phyloP scores from a whole-genome alignment of 1,140 invertebrate species.

The Ceratina calcarata region DNA sequence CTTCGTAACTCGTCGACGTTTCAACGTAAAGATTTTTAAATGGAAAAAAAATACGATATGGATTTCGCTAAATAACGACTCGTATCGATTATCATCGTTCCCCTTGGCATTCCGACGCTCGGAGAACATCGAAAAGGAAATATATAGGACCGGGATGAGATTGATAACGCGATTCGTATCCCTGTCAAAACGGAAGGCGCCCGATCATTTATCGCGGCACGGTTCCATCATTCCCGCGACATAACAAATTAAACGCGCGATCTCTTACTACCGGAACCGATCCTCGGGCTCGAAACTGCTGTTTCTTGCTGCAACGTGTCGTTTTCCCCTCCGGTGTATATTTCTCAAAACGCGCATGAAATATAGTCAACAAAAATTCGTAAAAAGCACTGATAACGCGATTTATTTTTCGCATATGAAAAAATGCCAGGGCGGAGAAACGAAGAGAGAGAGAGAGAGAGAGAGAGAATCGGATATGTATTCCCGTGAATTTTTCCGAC shows the following conservation, averaged over 20 bases:
- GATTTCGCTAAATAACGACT: too few relatives aligned
- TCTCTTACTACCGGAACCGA: neutral
- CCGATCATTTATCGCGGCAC: neutral
- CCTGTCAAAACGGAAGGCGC: slow-evolving; percentile 1
- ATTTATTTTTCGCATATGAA: neutral
- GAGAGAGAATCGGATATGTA: neutral
- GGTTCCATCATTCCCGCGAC: neutral
- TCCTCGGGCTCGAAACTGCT: neutral
- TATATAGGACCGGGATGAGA: neutral
- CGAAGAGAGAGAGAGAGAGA: too few relatives aligned
- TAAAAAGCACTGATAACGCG: neutral
- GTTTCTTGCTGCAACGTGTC: neutral
- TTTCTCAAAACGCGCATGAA: too few relatives aligned
- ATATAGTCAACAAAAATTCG: neutral
- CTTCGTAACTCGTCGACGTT: too few relatives aligned
- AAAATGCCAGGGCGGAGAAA: too few relatives aligned
- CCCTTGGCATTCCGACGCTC: neutral
- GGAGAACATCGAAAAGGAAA: neutral
- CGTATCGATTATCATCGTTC: neutral
- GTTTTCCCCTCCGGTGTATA: neutral
- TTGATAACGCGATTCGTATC: slow-evolving; percentile 18
- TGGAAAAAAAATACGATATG: too few relatives aligned
- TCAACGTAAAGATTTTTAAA: too few relatives aligned
- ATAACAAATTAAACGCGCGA: slow-evolving; percentile 9
- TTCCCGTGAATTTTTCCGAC: slow-evolving; percentile 11